phyloP scores from a whole-genome alignment of 2,113 vertebrate species.

The Pipa parva region DNA sequence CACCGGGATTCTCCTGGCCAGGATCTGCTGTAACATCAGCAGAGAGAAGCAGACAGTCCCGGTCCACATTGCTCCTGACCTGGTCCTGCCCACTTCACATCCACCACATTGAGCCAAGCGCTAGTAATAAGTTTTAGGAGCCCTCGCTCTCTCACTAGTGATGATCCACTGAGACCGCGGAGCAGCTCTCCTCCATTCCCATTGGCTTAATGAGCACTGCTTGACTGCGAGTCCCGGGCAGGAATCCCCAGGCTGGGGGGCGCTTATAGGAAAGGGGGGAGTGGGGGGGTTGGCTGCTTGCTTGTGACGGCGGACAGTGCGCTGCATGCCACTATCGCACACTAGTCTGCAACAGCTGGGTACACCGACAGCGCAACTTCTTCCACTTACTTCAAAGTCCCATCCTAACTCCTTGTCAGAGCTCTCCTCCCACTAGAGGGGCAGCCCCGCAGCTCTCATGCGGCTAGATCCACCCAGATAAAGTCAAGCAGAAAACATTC shows the following conservation, averaged over 20 bases:
- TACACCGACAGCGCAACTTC: conserved; percentile 16
- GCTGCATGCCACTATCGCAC: conserved; percentile 34
- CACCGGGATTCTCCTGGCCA: conserved; percentile 50
- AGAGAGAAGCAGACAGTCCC: background rate
- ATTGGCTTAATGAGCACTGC: conserved; percentile 24
- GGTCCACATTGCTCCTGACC: conserved; percentile 11
- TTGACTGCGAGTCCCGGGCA: background rate
- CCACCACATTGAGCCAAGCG: conserved; percentile 49
- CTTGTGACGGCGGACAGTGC: conserved; percentile 38
- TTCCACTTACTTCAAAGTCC: conserved; percentile 33
- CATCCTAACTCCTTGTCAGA: conserved; percentile 31
- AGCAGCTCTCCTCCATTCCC: conserved; percentile 49
- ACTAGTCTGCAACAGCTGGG: conserved; percentile 23
- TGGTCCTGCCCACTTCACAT: background rate
- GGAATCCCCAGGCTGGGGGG: conserved; percentile 15
- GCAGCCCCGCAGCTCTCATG: conserved; percentile 32
- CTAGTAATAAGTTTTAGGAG: background rate
- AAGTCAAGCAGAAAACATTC: background rate
- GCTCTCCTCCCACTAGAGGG: conserved; percentile 46
- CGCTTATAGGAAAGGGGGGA: background rate
- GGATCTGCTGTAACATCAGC: conserved; percentile 48
- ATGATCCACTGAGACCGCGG: conserved; percentile 8
- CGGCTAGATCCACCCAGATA: conserved; percentile 20
- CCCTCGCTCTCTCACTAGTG: conserved; percentile 8
- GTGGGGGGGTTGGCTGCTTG: conserved; percentile 16